Base-by-base conservation (phyloP, 2,888 invertebrate genomes). In the Drosophila mimica region DNA sequence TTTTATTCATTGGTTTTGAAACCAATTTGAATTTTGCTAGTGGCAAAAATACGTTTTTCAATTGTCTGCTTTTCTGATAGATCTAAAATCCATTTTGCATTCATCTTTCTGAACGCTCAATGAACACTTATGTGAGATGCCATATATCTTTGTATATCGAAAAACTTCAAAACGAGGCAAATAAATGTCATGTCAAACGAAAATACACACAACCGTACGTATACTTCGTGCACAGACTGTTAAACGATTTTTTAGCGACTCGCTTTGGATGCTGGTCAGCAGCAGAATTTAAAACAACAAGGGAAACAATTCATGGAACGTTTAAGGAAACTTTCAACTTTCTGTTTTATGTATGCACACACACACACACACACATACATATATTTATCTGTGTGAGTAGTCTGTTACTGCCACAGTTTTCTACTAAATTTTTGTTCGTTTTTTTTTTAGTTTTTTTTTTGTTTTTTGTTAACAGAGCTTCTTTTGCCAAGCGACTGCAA, bases 301-400 rank as follows among this genome's bases (percentile, higher is more conserved):
- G 74, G 63, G 68, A 70, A 86, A 81, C 85, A 85, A 85, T 81
- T 83, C 81, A 76, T 71, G 85, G 76, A 81, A 70, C 85, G 89
- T 83, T 85, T 88, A 88, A 88, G 71, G 82, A 86, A 88, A 88
- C 78, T 85, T 88, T 79, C 65, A 69, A 79, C 76, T 78, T 88
- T 76, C 79, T 86, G 74, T 77, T 78, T 86, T 83, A 83, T 78
- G 69, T 68, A 70, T 59, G 38, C 31, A 17, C 51, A 17, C 31
- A 25, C 34, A 34, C 34, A 40, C 30, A 40, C 33, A 53, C 9
- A 51, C 3, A 25, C 28, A 28, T 34, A n/a, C 33, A 20, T 38
- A 28, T 46, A 8, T 58, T 17, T 67, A 40, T 61, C 17, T 62
- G 11, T 61, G 58, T 72, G 56, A 52, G 46, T 60, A 52, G 49